A percentile compares a stretch with the other conserved stretches of the same genome.
Evolutionary conservation across 1,140 invertebrate species (phyloP).

Genomic region (Bombus impatiens): DNA sequence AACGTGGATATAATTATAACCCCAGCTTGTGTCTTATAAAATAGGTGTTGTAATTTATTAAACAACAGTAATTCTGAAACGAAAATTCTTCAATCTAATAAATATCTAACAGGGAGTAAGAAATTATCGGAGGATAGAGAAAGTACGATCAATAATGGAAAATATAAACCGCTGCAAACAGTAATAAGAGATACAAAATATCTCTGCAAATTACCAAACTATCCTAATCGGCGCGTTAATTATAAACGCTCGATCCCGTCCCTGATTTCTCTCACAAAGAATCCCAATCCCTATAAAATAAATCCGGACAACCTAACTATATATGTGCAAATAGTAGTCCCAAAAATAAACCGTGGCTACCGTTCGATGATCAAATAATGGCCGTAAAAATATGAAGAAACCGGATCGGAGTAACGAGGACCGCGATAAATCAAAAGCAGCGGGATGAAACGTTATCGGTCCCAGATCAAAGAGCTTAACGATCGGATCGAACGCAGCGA

Average conservation of each 20-base stretch:
- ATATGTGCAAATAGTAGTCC: not conserved
- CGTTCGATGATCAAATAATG: not conserved
- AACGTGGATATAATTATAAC: no score
- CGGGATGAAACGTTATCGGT: conserved; percentile 4
- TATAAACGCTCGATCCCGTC: not conserved
- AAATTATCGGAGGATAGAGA: no score
- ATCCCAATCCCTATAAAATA: not conserved
- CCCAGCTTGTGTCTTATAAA: no score
- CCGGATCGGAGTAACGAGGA: not conserved
- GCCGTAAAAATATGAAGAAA: not conserved
- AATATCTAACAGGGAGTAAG: no score
- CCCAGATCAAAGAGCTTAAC: conserved; percentile 32
- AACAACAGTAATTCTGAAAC: no score
- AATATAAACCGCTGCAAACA: no score
- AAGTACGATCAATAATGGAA: no score
- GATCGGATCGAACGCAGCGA: not conserved
- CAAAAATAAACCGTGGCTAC: not conserved
- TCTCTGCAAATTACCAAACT: not conserved
- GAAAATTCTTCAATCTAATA: no score
- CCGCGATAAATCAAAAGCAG: conserved; percentile 7
- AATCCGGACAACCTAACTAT: not conserved
- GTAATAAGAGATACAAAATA: not conserved
- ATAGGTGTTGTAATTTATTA: no score
- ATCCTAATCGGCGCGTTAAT: not conserved
- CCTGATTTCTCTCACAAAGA: not conserved